Conservation (phyloP, 92 coral and sea anemone genomes). For the Bergia puertoricense region DNA sequence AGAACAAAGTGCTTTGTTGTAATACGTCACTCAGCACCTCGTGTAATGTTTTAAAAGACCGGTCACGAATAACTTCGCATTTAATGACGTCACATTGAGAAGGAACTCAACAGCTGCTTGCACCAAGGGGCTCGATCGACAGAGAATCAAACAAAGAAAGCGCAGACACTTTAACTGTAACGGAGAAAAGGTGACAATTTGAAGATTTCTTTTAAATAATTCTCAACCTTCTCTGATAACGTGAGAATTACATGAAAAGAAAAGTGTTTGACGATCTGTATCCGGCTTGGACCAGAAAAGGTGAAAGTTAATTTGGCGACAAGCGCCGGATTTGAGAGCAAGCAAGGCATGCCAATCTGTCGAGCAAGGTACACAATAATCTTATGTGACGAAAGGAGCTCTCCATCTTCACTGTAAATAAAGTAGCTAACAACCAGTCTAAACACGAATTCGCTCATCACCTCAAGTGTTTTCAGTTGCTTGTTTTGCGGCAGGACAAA, state of each 20-base stretch:
- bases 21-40: constrained; percentile 25
- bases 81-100: constrained; percentile 21
- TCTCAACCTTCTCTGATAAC: neutral
- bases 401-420: constrained; percentile 25
- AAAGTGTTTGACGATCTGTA: neutral
- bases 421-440: constrained; percentile 15
- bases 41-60: neutral
- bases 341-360: neutral
- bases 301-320: neutral
- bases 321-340: neutral
- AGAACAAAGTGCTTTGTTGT: neutral
- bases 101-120: neutral
- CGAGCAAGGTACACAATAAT: neutral
- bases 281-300: neutral
- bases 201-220: neutral
- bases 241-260: neutral
- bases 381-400: constrained; percentile 37
- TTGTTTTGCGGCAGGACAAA: constrained; percentile 2
- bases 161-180: too few species aligned
- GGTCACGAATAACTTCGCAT: constrained; percentile 22
- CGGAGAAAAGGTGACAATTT: too few species aligned
- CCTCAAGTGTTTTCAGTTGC: neutral
- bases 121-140: neutral
- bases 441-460: constrained; percentile 16
- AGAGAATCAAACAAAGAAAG: neutral